These are phyloP conservation scores for Lydus trimaculatus DNA, from an alignment of 2,888 invertebrate genomes.

Conservation along the genomic window DNA sequence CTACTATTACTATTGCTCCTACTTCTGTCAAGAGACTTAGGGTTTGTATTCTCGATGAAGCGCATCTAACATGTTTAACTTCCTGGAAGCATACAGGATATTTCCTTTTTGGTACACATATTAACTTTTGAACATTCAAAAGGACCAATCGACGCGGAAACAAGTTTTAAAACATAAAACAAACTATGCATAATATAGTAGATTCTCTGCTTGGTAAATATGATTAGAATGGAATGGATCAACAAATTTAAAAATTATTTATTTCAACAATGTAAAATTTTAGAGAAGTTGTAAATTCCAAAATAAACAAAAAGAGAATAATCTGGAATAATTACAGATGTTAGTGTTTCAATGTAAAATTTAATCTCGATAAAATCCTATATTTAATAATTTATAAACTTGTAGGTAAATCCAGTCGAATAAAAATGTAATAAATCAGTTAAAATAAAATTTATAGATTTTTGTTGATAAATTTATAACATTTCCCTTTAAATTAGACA, in stretches of 20 bases:
- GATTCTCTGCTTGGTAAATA: conserved; percentile 56
- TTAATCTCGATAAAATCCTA: background rate
- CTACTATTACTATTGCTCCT: too few species aligned
- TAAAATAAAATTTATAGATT: background rate
- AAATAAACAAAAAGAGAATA: too few species aligned
- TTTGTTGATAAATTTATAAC: background rate
- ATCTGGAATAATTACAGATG: background rate
- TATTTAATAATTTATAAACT: background rate
- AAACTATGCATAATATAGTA: conserved; percentile 54
- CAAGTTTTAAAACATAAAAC: conserved; percentile 54
- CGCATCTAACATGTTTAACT: conserved; percentile 54
- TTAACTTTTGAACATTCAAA: conserved; percentile 58
- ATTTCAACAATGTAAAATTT: conserved; percentile 27
- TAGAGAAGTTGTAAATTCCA: background rate
- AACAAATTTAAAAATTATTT: conserved; percentile 54
- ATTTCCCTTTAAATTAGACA: too few species aligned
- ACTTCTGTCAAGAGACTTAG: background rate
- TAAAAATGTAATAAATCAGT: background rate
- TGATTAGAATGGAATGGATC: conserved; percentile 54
- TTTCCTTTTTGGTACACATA: conserved; percentile 58
- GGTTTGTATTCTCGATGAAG: conserved; percentile 48
- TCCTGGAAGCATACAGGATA: conserved; percentile 56
- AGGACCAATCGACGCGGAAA: conserved; percentile 57
- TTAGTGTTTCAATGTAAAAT: background rate
- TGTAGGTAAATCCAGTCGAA: background rate